These are phyloP conservation scores for Peromyscus eremicus DNA, from an alignment of 2,797 vertebrate species.

Conservation along the genomic window DNA sequence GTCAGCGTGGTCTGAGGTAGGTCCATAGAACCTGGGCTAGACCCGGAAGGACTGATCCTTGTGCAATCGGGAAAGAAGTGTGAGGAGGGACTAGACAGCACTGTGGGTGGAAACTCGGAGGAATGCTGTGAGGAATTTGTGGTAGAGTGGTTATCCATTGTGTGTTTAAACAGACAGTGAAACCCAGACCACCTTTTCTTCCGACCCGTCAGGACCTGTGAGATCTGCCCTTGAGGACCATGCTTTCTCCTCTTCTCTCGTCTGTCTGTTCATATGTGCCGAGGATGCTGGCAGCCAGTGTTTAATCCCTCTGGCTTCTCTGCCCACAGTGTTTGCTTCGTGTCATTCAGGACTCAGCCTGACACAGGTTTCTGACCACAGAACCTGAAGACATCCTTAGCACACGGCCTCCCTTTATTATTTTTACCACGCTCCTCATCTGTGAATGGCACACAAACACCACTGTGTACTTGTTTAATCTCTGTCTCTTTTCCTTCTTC, in stretches of 20 bases:
- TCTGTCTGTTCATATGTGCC: neutral
- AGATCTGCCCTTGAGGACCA: neutral
- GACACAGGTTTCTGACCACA: neutral
- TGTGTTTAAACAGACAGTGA: neutral
- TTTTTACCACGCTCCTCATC: neutral
- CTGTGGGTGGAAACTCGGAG: neutral
- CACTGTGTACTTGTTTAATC: neutral
- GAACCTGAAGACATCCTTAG: neutral
- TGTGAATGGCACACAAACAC: neutral
- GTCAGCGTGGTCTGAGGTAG: neutral
- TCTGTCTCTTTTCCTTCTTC: too few species aligned
- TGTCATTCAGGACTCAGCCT: neutral
- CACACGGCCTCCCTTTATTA: neutral
- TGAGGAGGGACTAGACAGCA: neutral
- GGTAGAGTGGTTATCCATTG: neutral
- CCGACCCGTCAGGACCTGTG: neutral
- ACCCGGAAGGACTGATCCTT: neutral
- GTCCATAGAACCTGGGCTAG: neutral
- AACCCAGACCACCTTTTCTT: neutral
- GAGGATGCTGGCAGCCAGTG: neutral
- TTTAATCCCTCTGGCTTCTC: neutral
- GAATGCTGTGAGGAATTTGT: neutral
- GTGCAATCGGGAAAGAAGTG: neutral
- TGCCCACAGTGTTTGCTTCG: neutral
- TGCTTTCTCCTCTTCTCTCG: neutral